A percentile compares a stretch with the other conserved stretches of the same genome.
phyloP scores from a whole-genome alignment of 2,888 invertebrate genomes.

The Eutolmus rufibarbis region DNA sequence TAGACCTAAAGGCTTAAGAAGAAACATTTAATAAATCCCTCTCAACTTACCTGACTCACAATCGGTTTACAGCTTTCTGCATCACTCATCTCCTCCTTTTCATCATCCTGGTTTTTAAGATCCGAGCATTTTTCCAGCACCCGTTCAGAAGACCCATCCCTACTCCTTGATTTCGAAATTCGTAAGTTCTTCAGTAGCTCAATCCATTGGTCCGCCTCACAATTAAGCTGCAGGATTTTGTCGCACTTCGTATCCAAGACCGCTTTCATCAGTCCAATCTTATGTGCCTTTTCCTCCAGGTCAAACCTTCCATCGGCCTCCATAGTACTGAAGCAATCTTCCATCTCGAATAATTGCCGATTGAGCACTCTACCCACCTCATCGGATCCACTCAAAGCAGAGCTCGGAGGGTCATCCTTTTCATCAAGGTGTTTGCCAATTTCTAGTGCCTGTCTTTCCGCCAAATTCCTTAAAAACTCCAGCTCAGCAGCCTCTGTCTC shows the following conservation, averaged over 20 bases:
- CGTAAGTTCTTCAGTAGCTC: slow-evolving; percentile 51
- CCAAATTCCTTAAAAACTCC: not conserved
- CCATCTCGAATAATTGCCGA: not conserved
- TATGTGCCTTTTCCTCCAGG: slow-evolving; percentile 5
- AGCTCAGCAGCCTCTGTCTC: not conserved
- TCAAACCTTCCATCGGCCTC: not conserved
- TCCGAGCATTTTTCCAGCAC: not conserved
- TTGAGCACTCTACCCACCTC: not conserved
- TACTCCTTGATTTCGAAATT: not conserved
- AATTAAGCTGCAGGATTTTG: slow-evolving; percentile 54
- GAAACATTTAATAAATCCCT: not conserved
- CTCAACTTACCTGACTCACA: not conserved
- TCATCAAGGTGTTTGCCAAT: not conserved
- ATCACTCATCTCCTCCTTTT: not conserved
- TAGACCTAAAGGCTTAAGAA: not conserved
- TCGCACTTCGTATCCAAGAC: slow-evolving; percentile 54
- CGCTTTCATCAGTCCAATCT: slow-evolving; percentile 52
- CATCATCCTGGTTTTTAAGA: not conserved
- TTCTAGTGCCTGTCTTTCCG: not conserved
- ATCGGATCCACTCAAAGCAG: not conserved
- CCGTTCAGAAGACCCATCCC: not conserved
- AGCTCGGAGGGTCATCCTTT: not conserved
- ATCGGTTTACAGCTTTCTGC: not conserved
- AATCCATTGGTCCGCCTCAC: slow-evolving; percentile 56
- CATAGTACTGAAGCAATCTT: not conserved